These are phyloP conservation scores for Callitettix versicolor DNA, from an alignment of 1,140 invertebrate species.

Conservation along the genomic window DNA sequence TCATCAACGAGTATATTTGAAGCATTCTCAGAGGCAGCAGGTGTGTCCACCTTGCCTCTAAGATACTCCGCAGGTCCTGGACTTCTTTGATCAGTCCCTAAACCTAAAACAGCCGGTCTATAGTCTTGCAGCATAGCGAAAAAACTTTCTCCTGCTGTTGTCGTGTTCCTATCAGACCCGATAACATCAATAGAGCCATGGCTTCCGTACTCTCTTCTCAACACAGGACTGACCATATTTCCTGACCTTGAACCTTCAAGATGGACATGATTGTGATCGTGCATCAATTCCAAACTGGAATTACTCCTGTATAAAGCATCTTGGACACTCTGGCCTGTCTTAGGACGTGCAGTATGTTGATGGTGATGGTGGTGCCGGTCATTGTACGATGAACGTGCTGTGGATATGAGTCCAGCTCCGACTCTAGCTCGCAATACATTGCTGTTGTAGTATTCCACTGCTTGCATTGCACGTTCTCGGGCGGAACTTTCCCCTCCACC, in stretches of 20 bases:
- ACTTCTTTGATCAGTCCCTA: slow-evolving; percentile 47
- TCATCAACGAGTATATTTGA: slow-evolving; percentile 31
- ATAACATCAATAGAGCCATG: slow-evolving; percentile 59
- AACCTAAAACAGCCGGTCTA: slow-evolving; percentile 39
- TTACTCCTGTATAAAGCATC: slow-evolving; percentile 48
- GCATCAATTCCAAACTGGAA: slow-evolving; percentile 55
- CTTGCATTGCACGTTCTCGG: slow-evolving; percentile 34
- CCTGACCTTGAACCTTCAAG: background rate
- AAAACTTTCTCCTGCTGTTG: slow-evolving; percentile 35
- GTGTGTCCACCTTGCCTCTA: slow-evolving; percentile 33
- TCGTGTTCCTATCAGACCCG: slow-evolving; percentile 27
- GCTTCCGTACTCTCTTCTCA: slow-evolving; percentile 47
- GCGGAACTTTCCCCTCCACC: slow-evolving; percentile 14
- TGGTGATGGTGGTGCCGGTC: slow-evolving; percentile 14
- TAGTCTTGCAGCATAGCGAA: slow-evolving; percentile 73
- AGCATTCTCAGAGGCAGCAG: slow-evolving; percentile 27
- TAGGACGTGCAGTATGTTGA: background rate
- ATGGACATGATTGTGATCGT: slow-evolving; percentile 27
- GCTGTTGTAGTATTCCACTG: slow-evolving; percentile 41
- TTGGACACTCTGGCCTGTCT: slow-evolving; percentile 3
- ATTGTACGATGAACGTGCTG: slow-evolving; percentile 10
- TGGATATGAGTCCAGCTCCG: slow-evolving; percentile 9
- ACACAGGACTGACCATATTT: slow-evolving; percentile 17
- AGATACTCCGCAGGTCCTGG: slow-evolving; percentile 51
- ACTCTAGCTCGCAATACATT: slow-evolving; percentile 33